Conservation (phyloP, 92 coral and sea anemone species). For the Plumapathes pennacea region DNA sequence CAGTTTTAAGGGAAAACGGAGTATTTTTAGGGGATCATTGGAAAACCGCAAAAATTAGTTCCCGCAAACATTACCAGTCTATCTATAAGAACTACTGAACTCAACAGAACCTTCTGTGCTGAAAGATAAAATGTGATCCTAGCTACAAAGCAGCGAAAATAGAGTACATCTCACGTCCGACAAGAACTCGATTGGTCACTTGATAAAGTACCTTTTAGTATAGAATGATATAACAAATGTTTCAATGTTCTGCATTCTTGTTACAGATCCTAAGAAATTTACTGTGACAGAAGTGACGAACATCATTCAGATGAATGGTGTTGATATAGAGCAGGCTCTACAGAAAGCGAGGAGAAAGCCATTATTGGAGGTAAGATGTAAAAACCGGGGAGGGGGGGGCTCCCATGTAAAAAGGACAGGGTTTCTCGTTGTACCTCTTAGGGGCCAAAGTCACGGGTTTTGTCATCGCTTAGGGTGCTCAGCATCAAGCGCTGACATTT, state of each 20-base stretch:
- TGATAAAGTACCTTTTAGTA: not conserved
- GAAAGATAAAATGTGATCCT: no score
- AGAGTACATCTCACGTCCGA: not conserved
- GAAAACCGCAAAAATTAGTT: no score
- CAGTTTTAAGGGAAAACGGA: no score
- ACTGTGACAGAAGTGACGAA: conserved; percentile 61
- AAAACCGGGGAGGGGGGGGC: not conserved
- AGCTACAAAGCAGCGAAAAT: not conserved
- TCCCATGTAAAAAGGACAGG: no score
- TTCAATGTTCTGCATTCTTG: not conserved
- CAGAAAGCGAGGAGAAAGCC: conserved; percentile 67
- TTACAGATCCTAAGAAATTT: conserved; percentile 67
- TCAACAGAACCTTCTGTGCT: no score
- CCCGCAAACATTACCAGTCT: no score
- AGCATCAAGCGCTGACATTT: no score
- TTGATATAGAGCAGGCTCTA: conserved; percentile 62
- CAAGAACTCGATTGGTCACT: not conserved
- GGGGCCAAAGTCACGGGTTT: no score
- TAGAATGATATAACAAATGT: not conserved
- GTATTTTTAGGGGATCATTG: no score
- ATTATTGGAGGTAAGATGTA: conserved; percentile 51
- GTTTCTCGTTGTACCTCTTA: no score
- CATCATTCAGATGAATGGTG: conserved; percentile 63
- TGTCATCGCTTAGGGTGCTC: no score
- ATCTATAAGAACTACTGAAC: no score